These are phyloP conservation scores for Drosophila pandora DNA, from an alignment of 1,140 invertebrate genomes.

Conservation along the genomic window DNA sequence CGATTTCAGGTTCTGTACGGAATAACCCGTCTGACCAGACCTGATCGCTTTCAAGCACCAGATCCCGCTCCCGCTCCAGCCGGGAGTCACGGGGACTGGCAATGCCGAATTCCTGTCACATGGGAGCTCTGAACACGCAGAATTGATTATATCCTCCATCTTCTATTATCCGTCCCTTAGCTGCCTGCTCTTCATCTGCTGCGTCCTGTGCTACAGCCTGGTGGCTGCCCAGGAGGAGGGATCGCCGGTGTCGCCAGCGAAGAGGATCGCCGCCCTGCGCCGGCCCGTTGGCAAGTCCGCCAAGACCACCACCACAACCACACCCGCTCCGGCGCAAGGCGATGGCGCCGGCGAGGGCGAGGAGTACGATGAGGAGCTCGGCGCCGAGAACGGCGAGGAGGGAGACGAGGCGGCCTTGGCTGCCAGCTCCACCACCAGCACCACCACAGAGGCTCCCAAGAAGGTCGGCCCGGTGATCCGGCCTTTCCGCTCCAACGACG, in stretches of 20 bases:
- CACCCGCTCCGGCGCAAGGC: conserved; percentile 54
- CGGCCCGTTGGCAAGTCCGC: conserved; percentile 74
- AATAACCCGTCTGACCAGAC: conserved; percentile 64
- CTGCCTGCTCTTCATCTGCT: conserved; percentile 78
- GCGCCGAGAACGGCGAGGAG: conserved; percentile 84
- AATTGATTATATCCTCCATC: neutral
- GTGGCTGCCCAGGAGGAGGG: conserved; percentile 65
- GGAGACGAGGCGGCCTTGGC: conserved; percentile 80
- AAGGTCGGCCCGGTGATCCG: conserved; percentile 87
- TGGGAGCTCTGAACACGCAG: neutral
- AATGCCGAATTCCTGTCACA: conserved; percentile 17
- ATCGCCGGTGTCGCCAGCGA: conserved; percentile 49
- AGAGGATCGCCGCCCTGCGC: conserved; percentile 70
- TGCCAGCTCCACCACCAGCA: conserved; percentile 85
- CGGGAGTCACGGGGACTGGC: conserved; percentile 32
- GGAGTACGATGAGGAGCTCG: conserved; percentile 79
- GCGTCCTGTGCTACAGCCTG: conserved; percentile 67
- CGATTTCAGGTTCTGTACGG: conserved; percentile 67
- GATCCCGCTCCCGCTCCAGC: neutral
- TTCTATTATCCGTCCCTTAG: conserved; percentile 34
- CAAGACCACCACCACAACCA: conserved; percentile 72
- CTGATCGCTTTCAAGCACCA: conserved; percentile 19
- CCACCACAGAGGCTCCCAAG: conserved; percentile 88
- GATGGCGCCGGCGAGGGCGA: conserved; percentile 76
- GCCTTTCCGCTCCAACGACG: conserved; percentile 89